These are phyloP conservation scores for Meganola albula DNA, from an alignment of 2,888 invertebrate genomes.

Conservation along the genomic window DNA sequence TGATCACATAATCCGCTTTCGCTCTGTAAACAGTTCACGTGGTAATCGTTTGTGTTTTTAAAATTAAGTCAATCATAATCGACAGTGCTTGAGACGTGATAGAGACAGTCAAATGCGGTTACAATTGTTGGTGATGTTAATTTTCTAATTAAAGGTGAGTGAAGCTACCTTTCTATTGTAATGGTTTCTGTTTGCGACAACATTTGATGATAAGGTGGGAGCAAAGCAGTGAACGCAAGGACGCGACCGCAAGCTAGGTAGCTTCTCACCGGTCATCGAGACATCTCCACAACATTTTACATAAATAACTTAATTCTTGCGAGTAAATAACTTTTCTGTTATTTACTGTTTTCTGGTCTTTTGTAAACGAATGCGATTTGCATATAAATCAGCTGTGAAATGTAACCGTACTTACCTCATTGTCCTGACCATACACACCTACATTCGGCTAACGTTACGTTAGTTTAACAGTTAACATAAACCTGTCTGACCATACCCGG, in stretches of 20 bases:
- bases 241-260: conserved; percentile 42
- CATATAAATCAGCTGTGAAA: no score
- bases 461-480: conserved; percentile 32
- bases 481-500: conserved; percentile 29
- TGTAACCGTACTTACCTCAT: conserved; percentile 14
- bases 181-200: conserved; percentile 53
- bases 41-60: conserved; percentile 49
- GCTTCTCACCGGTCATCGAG: conserved; percentile 36
- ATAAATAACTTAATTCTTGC: no score
- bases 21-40: conserved; percentile 60
- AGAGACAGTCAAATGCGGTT: conserved; percentile 30
- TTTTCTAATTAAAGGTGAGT: conserved; percentile 63
- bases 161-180: conserved; percentile 52
- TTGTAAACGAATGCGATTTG: conserved; percentile 16
- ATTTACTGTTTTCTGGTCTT: conserved; percentile 25
- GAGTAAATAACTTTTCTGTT: no score
- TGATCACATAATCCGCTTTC: conserved; percentile 54
- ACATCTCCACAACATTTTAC: conserved; percentile 24
- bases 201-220: conserved; percentile 64
- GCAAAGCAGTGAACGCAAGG: conserved; percentile 67
- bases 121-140: conserved; percentile 46
- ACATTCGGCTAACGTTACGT: conserved; percentile 30
- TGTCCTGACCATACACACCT: conserved; percentile 9
- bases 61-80: conserved; percentile 30
- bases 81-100: conserved; percentile 32